Evolutionary conservation across 2,113 vertebrate genomes (phyloP), one percentile per base, ranked within the genome.

Genomic region (Terrapene triunguis): DNA sequence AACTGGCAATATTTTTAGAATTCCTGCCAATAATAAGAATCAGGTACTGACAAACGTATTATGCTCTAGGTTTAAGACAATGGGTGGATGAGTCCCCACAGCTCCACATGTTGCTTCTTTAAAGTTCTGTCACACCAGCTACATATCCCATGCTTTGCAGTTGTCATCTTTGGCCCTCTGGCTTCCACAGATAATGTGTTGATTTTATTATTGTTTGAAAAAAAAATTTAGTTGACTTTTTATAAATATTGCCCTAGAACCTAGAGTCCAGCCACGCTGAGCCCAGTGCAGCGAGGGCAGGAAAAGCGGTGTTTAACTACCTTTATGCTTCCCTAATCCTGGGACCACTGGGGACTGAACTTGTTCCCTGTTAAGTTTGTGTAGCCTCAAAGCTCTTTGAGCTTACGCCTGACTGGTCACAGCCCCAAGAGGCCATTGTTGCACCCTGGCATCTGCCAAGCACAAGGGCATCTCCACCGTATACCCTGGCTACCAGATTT

Each of bases 91-190:
- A 19, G 27, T 8, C 21, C 10, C 72, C 6, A 82, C 17, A 89
- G 12, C n/a, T 69, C 59, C 83, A 48, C 55, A 29, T 84, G 48
- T 89, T 95, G 50, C 29, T 85, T 85, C 85, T 94, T 85, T 69
- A 53, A 57, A 89, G 86, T 94, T 94, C 86, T 94, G 24, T 55
- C 38, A 42, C 10, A 44, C 22, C 22, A 74, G 8, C n/a, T 38
- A n/a, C 65, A 38, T 38, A n/a, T 38, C 17, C 21, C 65, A n/a
- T 38, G 35, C 17, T 38, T 72, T 72, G n/a, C n/a, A 80, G 72
- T 59, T 87, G 55, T 44, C 50, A 80, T 85, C 53, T 95, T 81
- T 88, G 81, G 48, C 14, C 16, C 44, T 94, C 44, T 90, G 0
- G 0, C 85, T 94, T 78, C 79, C 59, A n/a, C 72, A 79, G 47